Conservation (phyloP, 1,140 invertebrate genomes). For the Camponotus floridanus region DNA sequence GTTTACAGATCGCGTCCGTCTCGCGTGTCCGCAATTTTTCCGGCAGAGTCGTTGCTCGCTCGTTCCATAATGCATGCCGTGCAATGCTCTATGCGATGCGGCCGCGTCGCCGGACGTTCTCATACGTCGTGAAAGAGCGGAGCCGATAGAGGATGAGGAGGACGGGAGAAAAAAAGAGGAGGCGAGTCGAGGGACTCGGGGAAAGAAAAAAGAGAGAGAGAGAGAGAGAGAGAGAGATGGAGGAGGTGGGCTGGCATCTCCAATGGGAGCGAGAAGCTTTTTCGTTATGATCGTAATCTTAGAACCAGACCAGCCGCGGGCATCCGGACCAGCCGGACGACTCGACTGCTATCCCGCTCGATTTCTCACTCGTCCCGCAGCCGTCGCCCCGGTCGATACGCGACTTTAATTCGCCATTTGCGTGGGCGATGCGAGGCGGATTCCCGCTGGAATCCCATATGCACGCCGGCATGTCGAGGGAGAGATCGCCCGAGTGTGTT, state of each 20-base stretch:
- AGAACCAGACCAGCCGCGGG: slow-evolving; percentile 78
- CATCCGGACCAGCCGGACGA: slow-evolving; percentile 72
- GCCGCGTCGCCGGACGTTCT: slow-evolving; percentile 73
- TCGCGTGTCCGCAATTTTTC: slow-evolving; percentile 83
- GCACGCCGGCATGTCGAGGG: slow-evolving; percentile 23
- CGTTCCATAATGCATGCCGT: slow-evolving; percentile 83
- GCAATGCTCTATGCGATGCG: slow-evolving; percentile 73
- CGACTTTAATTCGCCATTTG: slow-evolving; percentile 55
- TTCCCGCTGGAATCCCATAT: slow-evolving; percentile 34
- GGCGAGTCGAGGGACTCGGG: background rate
- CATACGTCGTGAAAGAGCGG: slow-evolving; percentile 66
- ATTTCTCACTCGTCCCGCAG: slow-evolving; percentile 64
- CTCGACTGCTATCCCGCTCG: slow-evolving; percentile 59
- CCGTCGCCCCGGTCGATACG: slow-evolving; percentile 47
- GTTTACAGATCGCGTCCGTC: slow-evolving; percentile 78
- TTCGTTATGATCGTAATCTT: slow-evolving; percentile 84
- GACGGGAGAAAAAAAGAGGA: background rate
- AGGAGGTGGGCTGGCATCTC: slow-evolving; percentile 30
- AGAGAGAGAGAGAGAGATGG: slow-evolving; percentile 10
- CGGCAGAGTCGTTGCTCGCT: slow-evolving; percentile 77
- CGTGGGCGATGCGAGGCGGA: slow-evolving; percentile 41
- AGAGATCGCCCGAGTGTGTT: slow-evolving; percentile 23
- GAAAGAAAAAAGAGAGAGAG: slow-evolving; percentile 15
- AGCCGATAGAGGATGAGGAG: slow-evolving; percentile 17
- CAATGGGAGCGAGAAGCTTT: slow-evolving; percentile 78